Evolutionary conservation across 2,888 invertebrate genomes (phyloP).

Genomic region (Mythimna impura): DNA sequence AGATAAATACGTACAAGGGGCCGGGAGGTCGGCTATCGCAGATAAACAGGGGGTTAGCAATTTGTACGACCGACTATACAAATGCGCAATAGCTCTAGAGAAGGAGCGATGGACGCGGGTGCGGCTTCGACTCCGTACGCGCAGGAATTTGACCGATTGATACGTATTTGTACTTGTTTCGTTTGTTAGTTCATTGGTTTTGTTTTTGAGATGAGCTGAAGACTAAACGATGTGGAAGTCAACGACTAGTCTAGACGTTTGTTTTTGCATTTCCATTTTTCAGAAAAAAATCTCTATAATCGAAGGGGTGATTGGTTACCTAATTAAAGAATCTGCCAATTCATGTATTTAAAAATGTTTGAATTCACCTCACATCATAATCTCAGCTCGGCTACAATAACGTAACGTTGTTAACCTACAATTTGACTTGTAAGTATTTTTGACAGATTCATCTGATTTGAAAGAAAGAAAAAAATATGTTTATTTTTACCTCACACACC

Average conservation of each 20-base stretch:
- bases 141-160: constrained; percentile 61
- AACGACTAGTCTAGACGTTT: neutral
- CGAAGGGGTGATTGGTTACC: too few species aligned
- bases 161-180: constrained; percentile 56
- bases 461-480: too few species aligned
- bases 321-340: too few species aligned
- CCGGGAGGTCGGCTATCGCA: constrained; percentile 75
- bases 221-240: neutral
- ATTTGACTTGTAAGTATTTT: too few species aligned
- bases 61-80: constrained; percentile 86
- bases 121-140: constrained; percentile 57
- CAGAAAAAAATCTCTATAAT: too few species aligned
- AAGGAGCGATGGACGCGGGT: constrained; percentile 58
- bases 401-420: too few species aligned
- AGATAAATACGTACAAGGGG: constrained; percentile 86
- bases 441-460: too few species aligned
- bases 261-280: neutral
- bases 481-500: too few species aligned
- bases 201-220: constrained; percentile 5
- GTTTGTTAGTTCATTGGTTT: constrained; percentile 41
- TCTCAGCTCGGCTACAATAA: too few species aligned
- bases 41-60: constrained; percentile 89
- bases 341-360: too few species aligned
- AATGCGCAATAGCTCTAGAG: constrained; percentile 76
- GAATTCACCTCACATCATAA: too few species aligned